Percentiles rank a stretch among this genome's conserved stretches.
phyloP scores from a whole-genome alignment of 2,888 invertebrate genomes.

The Archaeoteleia sp. region DNA sequence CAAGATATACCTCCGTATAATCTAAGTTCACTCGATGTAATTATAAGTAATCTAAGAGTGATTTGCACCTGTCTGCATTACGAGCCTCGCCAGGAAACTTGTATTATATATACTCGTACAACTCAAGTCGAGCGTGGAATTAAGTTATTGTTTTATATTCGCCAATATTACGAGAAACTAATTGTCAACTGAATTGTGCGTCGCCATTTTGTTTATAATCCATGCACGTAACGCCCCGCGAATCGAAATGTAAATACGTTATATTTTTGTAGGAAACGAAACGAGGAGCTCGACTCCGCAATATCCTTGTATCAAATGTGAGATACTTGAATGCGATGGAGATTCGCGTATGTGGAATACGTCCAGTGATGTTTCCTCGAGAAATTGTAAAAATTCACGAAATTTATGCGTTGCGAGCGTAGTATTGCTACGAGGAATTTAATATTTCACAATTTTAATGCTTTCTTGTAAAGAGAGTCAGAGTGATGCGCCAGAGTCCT shows the following conservation, averaged over 20 bases:
- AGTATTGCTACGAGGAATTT: slow-evolving; percentile 42
- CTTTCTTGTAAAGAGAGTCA: slow-evolving; percentile 35
- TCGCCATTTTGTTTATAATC: not conserved
- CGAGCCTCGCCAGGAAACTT: slow-evolving; percentile 34
- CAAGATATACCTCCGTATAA: slow-evolving; percentile 43
- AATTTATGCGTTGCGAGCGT: slow-evolving; percentile 17
- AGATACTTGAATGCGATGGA: slow-evolving; percentile 44
- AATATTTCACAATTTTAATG: slow-evolving; percentile 47
- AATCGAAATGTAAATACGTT: slow-evolving; percentile 45
- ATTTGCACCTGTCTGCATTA: slow-evolving; percentile 47
- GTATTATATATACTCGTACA: slow-evolving; percentile 51
- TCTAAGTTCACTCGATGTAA: slow-evolving; percentile 49
- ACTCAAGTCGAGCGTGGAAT: slow-evolving; percentile 8
- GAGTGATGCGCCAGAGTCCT: slow-evolving; percentile 27
- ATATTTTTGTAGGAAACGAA: slow-evolving; percentile 47
- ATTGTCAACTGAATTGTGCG: too few species aligned
- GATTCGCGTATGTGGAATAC: slow-evolving; percentile 40
- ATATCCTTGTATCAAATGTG: slow-evolving; percentile 45
- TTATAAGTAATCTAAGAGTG: slow-evolving; percentile 51
- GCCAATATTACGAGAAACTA: slow-evolving; percentile 22
- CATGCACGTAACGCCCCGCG: slow-evolving; percentile 5
- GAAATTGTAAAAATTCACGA: slow-evolving; percentile 47
- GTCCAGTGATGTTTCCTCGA: slow-evolving; percentile 41
- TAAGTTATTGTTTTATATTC: slow-evolving; percentile 23
- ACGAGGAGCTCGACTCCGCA: slow-evolving; percentile 32